phyloP scores from a whole-genome alignment of 2,888 invertebrate genomes.

The Nematopogon swammerdamellus region DNA sequence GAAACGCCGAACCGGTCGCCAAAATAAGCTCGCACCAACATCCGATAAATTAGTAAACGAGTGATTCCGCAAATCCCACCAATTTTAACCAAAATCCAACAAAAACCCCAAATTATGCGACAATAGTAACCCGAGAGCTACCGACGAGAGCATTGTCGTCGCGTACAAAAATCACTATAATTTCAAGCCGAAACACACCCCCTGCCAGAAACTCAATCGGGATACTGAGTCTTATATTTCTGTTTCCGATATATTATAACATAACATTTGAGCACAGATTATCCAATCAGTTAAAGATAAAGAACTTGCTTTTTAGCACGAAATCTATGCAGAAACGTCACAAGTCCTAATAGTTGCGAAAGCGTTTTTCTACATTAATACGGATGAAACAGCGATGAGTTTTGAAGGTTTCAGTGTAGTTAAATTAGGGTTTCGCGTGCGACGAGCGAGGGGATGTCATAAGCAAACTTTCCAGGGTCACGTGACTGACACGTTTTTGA shows the following conservation, averaged over 20 bases:
- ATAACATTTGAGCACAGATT: constrained; percentile 54
- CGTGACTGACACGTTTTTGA: constrained; percentile 46
- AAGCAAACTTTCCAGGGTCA: not conserved
- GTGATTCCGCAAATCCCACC: not conserved
- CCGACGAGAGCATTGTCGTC: too few relatives aligned
- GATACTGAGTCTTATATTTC: constrained; percentile 42
- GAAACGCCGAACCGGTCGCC: too few relatives aligned
- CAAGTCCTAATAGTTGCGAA: constrained; percentile 28
- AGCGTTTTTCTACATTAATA: constrained; percentile 13
- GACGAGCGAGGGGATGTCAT: constrained; percentile 26
- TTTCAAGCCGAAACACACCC: constrained; percentile 34
- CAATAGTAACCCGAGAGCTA: not conserved
- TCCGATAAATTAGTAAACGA: not conserved
- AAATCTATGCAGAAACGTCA: constrained; percentile 17
- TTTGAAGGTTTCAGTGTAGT: constrained; percentile 11
- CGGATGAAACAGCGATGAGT: constrained; percentile 18
- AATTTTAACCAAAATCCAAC: not conserved
- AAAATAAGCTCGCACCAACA: too few relatives aligned
- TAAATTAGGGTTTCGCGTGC: constrained; percentile 36
- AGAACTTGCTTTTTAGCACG: constrained; percentile 46
- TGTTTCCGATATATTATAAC: constrained; percentile 53
- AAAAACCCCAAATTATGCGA: not conserved
- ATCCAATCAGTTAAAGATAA: constrained; percentile 57
- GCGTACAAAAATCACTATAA: constrained; percentile 39
- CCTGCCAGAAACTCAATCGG: constrained; percentile 46